Evolutionary conservation across 2,888 invertebrate species (phyloP).

Genomic region (Lampropteryx suffumata): DNA sequence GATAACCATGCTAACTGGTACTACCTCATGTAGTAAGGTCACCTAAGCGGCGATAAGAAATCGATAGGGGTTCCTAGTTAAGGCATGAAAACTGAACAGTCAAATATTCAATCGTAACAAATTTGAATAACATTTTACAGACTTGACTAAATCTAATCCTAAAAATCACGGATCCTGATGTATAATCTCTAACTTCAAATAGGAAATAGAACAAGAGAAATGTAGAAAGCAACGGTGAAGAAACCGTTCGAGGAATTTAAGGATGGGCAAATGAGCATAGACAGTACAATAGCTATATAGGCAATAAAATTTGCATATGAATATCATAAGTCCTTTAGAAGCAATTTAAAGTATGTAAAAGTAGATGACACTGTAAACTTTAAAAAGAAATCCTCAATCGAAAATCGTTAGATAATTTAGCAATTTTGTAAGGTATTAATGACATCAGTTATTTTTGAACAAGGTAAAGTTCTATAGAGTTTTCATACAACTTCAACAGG

Average conservation of each 20-base stretch:
- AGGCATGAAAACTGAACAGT: neutral
- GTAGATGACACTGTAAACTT: too few species aligned
- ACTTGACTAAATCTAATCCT: too few species aligned
- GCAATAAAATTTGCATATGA: slow-evolving; percentile 28
- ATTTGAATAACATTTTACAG: too few species aligned
- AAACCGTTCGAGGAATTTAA: slow-evolving; percentile 29
- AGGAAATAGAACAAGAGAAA: slow-evolving; percentile 12
- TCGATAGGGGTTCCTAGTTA: too few species aligned
- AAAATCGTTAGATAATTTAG: too few species aligned
- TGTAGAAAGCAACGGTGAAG: slow-evolving; percentile 28
- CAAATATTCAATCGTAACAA: neutral
- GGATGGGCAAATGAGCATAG: slow-evolving; percentile 26
- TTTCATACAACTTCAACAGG: neutral
- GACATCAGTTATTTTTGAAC: slow-evolving; percentile 4
- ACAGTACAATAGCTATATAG: slow-evolving; percentile 4
- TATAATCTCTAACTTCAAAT: neutral
- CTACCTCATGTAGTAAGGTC: too few species aligned
- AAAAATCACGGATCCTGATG: too few species aligned
- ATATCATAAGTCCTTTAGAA: slow-evolving; percentile 24
- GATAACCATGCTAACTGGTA: too few species aligned
- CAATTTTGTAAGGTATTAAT: neutral
- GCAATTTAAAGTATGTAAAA: too few species aligned
- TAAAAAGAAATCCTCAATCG: too few species aligned
- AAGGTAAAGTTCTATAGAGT: neutral
- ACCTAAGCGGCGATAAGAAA: too few species aligned